Percentiles rank a stretch among this genome's conserved stretches.
These are phyloP conservation scores for Haemorhous mexicanus DNA, from an alignment of 2,113 vertebrate genomes.

Conservation along the genomic window DNA sequence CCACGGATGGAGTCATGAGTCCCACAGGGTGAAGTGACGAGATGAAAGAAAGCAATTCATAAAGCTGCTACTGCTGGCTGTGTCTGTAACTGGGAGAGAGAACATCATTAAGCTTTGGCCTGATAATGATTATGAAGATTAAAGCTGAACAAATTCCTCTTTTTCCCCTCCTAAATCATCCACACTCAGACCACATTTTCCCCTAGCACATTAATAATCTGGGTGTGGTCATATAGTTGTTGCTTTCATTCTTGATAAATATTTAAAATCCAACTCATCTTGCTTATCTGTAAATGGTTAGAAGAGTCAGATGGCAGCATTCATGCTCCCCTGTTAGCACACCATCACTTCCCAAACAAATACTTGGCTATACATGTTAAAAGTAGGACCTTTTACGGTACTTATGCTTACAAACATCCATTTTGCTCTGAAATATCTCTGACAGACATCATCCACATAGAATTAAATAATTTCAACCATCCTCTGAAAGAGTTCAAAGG, in stretches of 20 bases:
- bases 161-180: background rate
- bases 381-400: background rate
- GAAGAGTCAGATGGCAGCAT: background rate
- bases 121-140: slow-evolving; percentile 42
- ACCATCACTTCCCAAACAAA: background rate
- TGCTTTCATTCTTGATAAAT: background rate
- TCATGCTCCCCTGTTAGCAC: background rate
- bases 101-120: background rate
- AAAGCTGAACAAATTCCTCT: slow-evolving; percentile 35
- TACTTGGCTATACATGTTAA: background rate
- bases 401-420: background rate
- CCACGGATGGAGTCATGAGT: slow-evolving; percentile 21
- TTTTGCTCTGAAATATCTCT: background rate
- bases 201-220: background rate
- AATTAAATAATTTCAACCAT: background rate
- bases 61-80: background rate
- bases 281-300: background rate
- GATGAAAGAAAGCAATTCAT: slow-evolving; percentile 58
- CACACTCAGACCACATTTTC: background rate
- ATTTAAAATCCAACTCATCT: background rate
- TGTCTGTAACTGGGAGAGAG: background rate
- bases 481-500: background rate
- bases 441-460: background rate
- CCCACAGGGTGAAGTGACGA: slow-evolving; percentile 33
- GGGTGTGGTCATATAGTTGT: background rate